These are phyloP conservation scores for Drosophila ananassae DNA, from an alignment of 1,140 invertebrate genomes.

Conservation along the genomic window DNA sequence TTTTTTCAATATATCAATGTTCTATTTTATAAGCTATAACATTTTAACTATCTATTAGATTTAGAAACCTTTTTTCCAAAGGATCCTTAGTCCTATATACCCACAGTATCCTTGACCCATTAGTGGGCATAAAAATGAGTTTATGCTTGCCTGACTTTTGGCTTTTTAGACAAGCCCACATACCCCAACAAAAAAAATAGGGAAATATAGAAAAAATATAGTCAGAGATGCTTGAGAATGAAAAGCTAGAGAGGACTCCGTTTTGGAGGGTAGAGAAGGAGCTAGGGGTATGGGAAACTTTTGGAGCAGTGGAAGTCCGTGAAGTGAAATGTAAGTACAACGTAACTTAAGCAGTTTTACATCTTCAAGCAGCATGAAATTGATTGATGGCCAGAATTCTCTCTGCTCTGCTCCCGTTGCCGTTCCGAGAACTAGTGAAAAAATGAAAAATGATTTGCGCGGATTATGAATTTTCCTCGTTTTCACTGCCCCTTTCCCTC, in stretches of 20 bases:
- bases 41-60: neutral
- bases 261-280: neutral
- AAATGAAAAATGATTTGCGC: slow-evolving; percentile 75
- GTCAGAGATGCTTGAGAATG: slow-evolving; percentile 1
- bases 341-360: slow-evolving; percentile 81
- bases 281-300: slow-evolving; percentile 24
- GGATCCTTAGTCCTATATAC: slow-evolving; percentile 2
- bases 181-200: slow-evolving; percentile 34
- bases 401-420: slow-evolving; percentile 10
- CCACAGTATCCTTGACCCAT: slow-evolving; percentile 17
- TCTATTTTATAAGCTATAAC: neutral
- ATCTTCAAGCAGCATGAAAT: slow-evolving; percentile 80
- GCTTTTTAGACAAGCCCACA: slow-evolving; percentile 56
- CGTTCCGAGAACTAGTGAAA: slow-evolving; percentile 49
- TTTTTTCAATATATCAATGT: too few relatives aligned
- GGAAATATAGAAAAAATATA: slow-evolving; percentile 43
- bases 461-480: slow-evolving; percentile 64
- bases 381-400: slow-evolving; percentile 70
- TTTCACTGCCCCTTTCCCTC: slow-evolving; percentile 4
- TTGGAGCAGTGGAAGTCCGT: slow-evolving; percentile 39
- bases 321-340: slow-evolving; percentile 80
- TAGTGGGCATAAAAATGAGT: slow-evolving; percentile 53
- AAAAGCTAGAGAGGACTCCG: slow-evolving; percentile 7
- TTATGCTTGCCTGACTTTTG: slow-evolving; percentile 64
- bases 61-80: neutral